Conservation (phyloP, 2,113 vertebrate species). For the Lepus europaeus region DNA sequence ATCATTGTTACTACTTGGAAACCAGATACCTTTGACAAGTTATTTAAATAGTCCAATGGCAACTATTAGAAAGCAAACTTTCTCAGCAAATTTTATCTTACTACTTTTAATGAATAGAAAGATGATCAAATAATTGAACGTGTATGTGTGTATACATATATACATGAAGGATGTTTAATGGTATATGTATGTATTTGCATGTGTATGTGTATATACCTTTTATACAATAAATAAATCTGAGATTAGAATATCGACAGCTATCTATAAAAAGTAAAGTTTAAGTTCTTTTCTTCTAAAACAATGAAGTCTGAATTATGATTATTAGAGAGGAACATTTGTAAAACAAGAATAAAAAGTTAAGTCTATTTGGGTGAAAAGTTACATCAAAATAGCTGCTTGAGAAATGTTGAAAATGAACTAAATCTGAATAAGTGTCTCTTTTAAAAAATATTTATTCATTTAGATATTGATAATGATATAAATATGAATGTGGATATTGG, state of each 20-base stretch:
- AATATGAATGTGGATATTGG: neutral
- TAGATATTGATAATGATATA: neutral
- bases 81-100: neutral
- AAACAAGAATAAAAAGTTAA: neutral
- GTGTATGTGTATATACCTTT: neutral
- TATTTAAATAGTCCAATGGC: neutral
- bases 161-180: neutral
- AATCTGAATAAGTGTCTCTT: neutral
- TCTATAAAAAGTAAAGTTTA: neutral
- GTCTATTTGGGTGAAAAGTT: neutral
- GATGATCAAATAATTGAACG: neutral
- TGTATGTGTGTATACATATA: neutral
- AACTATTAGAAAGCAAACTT: neutral
- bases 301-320: neutral
- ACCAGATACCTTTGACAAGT: neutral
- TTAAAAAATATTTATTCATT: neutral
- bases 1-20: neutral
- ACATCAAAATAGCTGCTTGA: neutral
- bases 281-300: neutral
- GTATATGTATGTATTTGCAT: neutral
- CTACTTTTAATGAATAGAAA: neutral
- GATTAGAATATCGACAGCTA: neutral
- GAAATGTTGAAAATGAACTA: constrained; percentile 19
- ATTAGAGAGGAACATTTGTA: neutral
- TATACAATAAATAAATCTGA: neutral